phyloP scores from a whole-genome alignment of 2,797 vertebrate genomes.

The Neostethus bicornis region DNA sequence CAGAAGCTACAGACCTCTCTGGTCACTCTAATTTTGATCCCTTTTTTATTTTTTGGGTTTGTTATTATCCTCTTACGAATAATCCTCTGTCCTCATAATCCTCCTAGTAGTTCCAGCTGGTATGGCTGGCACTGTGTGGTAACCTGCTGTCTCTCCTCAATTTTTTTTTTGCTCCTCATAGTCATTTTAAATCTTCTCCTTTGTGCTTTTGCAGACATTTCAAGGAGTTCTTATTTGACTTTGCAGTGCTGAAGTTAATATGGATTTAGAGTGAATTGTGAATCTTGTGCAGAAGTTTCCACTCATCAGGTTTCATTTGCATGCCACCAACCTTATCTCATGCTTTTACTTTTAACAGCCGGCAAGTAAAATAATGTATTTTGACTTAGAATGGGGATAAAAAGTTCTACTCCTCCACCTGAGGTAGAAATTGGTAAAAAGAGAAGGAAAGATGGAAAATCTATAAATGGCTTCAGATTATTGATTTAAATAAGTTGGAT shows the following conservation, averaged over 20 bases:
- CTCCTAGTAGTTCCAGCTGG: constrained; percentile 57
- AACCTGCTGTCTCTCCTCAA: constrained; percentile 25
- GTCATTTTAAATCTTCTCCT: constrained; percentile 20
- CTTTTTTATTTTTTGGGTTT: constrained; percentile 33
- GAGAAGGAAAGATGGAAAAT: too few species aligned
- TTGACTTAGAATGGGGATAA: too few species aligned
- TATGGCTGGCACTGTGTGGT: constrained; percentile 35
- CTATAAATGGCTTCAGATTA: too few species aligned
- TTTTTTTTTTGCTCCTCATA: neutral
- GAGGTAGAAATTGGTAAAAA: too few species aligned
- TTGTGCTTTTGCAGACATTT: constrained; percentile 13
- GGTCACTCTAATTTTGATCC: constrained; percentile 26
- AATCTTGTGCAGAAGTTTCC: neutral
- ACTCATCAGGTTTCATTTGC: constrained; percentile 5
- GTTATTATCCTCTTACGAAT: constrained; percentile 65
- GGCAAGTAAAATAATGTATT: too few species aligned
- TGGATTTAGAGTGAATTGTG: constrained; percentile 11
- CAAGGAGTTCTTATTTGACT: constrained; percentile 11
- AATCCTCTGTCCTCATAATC: constrained; percentile 67
- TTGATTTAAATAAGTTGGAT: too few species aligned
- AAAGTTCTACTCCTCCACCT: too few species aligned
- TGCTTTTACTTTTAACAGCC: constrained; percentile 8
- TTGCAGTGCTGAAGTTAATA: constrained; percentile 8
- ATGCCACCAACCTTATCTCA: constrained; percentile 6
- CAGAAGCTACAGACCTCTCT: constrained; percentile 16